These are phyloP conservation scores for Lithosia quadra DNA, from an alignment of 2,888 invertebrate species.

Conservation along the genomic window DNA sequence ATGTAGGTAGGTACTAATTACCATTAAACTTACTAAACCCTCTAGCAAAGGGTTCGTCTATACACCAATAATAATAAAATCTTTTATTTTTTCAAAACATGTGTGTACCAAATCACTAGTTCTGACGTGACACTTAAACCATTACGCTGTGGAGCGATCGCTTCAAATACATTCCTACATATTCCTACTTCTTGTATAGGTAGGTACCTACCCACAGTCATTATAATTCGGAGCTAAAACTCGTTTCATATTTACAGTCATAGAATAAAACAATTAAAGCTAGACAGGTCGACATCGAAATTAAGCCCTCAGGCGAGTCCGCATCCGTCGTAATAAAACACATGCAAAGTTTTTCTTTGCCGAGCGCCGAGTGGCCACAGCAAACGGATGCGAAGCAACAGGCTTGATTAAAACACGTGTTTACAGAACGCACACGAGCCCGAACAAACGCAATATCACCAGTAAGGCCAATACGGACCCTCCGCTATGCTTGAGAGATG, in stretches of 20 bases:
- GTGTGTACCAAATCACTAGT: too few relatives aligned
- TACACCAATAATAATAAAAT: too few relatives aligned
- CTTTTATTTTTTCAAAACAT: too few relatives aligned
- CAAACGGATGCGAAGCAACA: slow-evolving; percentile 84
- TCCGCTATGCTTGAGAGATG: slow-evolving; percentile 23
- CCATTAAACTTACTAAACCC: neutral
- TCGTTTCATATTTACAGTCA: slow-evolving; percentile 63
- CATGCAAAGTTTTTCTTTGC: slow-evolving; percentile 87
- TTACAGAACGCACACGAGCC: slow-evolving; percentile 83
- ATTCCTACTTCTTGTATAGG: neutral
- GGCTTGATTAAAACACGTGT: slow-evolving; percentile 87
- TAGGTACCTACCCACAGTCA: slow-evolving; percentile 4
- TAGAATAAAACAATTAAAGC: slow-evolving; percentile 79
- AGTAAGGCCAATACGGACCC: slow-evolving; percentile 24
- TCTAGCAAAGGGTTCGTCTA: neutral
- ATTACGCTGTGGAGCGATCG: too few relatives aligned
- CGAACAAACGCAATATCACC: slow-evolving; percentile 76
- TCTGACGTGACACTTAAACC: too few relatives aligned
- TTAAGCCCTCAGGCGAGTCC: slow-evolving; percentile 79
- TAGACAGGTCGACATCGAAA: slow-evolving; percentile 76
- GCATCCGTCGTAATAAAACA: slow-evolving; percentile 86
- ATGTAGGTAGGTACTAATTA: neutral
- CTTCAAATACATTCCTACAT: neutral
- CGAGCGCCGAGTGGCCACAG: slow-evolving; percentile 77
- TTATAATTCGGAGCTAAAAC: slow-evolving; percentile 31